Evolutionary conservation across 1,140 invertebrate genomes (phyloP), one percentile per base, ranked within the genome.

Genomic region (Heliconius hermathena): DNA sequence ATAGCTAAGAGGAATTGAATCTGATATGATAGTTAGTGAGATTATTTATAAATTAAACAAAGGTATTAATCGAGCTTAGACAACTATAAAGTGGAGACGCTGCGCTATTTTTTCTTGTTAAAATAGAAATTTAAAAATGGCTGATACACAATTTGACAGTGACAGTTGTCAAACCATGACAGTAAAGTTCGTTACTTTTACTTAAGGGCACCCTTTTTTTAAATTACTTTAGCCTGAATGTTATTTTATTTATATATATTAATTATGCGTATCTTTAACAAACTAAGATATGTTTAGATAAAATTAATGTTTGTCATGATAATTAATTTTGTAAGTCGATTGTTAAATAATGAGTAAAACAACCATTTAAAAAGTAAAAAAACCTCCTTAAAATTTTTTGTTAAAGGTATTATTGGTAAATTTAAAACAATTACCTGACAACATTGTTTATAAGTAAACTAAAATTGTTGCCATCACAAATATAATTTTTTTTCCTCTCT

Each of bases 101-200:
- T 77, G 73, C 79, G 83, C 79, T 84, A 46, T 29, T 71, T 77
- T 71, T 83, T 83, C 78, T 84, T 85, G 85, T 88, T 87, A 76
- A 87, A 81, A 80, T 80, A 80, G 74, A 82, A 85, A 54, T 70
- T 73, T 82, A 78, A 80, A 80, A 52, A 52, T 76, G 78, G 78
- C 73, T 74, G 82, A 83, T 79, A 81, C 52, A 74, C 75, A 82
- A 79, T 29, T 66, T 82, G 83, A 80, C 77, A 79, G 79, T 83
- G 77, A 79, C 84, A 76, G 60, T 57, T 57, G 54, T 57, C 54
- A 52, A 74, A 82, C 84, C 84, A 85, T 85, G 86, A 87, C 86
- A 85, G 52, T 70, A 49, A 38, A 38, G 76, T 52, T 77, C n/a
- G 46, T 57, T 16, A 8, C 54, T 74, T 41, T 76, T 18, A 66